phyloP scores from a whole-genome alignment of 2,888 invertebrate genomes.

The Cephonodes hylas region DNA sequence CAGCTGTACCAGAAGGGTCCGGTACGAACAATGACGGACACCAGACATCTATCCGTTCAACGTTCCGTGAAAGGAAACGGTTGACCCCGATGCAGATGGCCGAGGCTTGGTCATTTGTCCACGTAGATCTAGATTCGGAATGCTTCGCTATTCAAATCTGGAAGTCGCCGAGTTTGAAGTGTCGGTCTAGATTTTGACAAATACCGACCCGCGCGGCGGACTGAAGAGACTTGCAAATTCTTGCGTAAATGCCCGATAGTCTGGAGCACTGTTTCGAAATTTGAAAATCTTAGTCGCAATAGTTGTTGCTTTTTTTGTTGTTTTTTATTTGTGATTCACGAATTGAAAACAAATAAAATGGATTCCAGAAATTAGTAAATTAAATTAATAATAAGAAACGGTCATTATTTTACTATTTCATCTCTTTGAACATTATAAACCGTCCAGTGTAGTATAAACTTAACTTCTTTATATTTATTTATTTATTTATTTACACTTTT shows the following conservation, averaged over 20 bases:
- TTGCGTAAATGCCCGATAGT: not conserved
- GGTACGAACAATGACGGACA: conserved; percentile 48
- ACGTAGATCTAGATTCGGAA: conserved; percentile 6
- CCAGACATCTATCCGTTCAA: conserved; percentile 42
- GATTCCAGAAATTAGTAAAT: no score
- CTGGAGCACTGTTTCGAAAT: not conserved
- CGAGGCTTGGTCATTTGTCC: conserved; percentile 2
- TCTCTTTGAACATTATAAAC: no score
- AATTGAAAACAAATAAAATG: no score
- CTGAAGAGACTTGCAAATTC: not conserved
- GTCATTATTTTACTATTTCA: no score
- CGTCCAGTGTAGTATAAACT: no score
- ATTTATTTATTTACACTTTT: no score
- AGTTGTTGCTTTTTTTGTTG: no score
- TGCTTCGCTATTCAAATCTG: conserved; percentile 5
- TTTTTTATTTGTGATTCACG: no score
- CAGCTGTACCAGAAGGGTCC: conserved; percentile 35
- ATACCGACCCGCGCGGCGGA: not conserved
- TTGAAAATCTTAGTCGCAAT: no score
- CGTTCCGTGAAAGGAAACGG: conserved; percentile 40
- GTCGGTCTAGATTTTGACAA: conserved; percentile 24
- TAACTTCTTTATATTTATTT: no score
- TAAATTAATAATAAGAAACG: no score
- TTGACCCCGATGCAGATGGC: conserved; percentile 34
- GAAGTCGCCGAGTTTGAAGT: conserved; percentile 19